A percentile compares a stretch with the other conserved stretches of the same genome.
These are phyloP conservation scores for Drosophila varians DNA, from an alignment of 1,140 invertebrate genomes.

Conservation along the genomic window DNA sequence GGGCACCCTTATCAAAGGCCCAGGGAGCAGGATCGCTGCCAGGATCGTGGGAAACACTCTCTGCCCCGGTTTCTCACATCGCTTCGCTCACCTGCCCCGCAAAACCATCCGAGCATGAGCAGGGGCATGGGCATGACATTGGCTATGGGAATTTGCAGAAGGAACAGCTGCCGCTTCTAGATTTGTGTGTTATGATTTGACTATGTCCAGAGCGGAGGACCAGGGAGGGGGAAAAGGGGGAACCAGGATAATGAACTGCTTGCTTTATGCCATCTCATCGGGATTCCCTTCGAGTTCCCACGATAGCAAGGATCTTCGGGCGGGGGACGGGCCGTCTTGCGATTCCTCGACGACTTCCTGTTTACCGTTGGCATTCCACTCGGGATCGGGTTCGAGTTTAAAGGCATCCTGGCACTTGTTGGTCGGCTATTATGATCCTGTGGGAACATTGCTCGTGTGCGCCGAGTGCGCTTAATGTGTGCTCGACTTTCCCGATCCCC, in stretches of 20 bases:
- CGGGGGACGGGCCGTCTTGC: constrained; percentile 53
- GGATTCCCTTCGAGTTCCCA: constrained; percentile 55
- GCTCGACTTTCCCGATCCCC: constrained; percentile 38
- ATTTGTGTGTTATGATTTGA: constrained; percentile 81
- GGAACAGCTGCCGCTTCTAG: constrained; percentile 75
- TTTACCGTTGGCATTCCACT: constrained; percentile 61
- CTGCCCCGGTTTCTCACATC: constrained; percentile 80
- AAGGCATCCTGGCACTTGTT: constrained; percentile 64
- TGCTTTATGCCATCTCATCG: constrained; percentile 54
- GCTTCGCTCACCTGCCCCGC: constrained; percentile 82
- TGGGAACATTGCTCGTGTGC: constrained; percentile 76
- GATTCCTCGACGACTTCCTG: constrained; percentile 67
- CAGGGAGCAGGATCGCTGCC: constrained; percentile 65
- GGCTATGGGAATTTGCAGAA: constrained; percentile 61
- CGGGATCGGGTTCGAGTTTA: constrained; percentile 39
- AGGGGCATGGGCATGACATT: constrained; percentile 61
- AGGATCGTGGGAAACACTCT: constrained; percentile 83
- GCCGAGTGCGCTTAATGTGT: constrained; percentile 75
- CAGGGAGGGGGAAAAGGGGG: neutral
- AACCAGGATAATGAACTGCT: constrained; percentile 72
- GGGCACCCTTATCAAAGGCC: constrained; percentile 67
- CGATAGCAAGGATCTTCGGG: constrained; percentile 32
- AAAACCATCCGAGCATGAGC: constrained; percentile 49
- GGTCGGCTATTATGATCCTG: constrained; percentile 65
- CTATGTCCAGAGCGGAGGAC: constrained; percentile 24